These are phyloP conservation scores for Orestias chungarensis DNA, from an alignment of 2,797 vertebrate genomes.

Conservation along the genomic window DNA sequence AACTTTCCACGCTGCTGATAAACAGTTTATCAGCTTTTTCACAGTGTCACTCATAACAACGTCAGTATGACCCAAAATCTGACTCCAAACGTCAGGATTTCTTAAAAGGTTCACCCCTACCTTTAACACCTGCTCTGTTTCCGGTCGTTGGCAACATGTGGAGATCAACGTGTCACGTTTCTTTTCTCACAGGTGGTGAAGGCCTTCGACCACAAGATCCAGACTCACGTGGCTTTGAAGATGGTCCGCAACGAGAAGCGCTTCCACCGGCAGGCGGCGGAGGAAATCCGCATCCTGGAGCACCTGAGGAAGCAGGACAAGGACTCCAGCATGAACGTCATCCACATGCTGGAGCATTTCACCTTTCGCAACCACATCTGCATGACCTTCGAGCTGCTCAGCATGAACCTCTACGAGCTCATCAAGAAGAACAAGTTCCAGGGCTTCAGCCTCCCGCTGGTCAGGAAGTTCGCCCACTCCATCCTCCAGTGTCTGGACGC, in stretches of 20 bases:
- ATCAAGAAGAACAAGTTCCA: conserved; percentile 99
- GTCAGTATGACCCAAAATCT: no score
- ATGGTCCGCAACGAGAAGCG: conserved; percentile 99
- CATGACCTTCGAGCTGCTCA: conserved; percentile 98
- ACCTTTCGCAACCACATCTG: conserved; percentile 99
- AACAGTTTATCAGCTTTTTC: no score
- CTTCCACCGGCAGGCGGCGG: conserved; percentile 97
- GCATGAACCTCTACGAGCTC: conserved; percentile 99
- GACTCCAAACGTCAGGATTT: no score
- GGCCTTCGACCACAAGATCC: conserved; percentile 94
- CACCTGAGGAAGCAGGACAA: conserved; percentile 97
- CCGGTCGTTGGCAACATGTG: neutral
- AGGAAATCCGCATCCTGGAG: conserved; percentile 98
- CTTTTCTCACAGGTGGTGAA: conserved; percentile 85
- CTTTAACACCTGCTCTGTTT: neutral
- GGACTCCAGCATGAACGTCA: conserved; percentile 97
- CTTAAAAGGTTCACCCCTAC: no score
- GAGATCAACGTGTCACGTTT: neutral
- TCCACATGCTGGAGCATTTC: conserved; percentile 99
- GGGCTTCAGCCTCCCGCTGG: conserved; percentile 97
- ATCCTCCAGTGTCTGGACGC: conserved; percentile 97
- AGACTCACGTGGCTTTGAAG: conserved; percentile 95
- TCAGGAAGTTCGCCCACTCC: conserved; percentile 98
- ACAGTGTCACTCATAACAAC: no score
- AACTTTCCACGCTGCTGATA: no score